These are phyloP conservation scores for Arrhopalites spinosus DNA, from an alignment of 2,888 invertebrate species.

Conservation along the genomic window DNA sequence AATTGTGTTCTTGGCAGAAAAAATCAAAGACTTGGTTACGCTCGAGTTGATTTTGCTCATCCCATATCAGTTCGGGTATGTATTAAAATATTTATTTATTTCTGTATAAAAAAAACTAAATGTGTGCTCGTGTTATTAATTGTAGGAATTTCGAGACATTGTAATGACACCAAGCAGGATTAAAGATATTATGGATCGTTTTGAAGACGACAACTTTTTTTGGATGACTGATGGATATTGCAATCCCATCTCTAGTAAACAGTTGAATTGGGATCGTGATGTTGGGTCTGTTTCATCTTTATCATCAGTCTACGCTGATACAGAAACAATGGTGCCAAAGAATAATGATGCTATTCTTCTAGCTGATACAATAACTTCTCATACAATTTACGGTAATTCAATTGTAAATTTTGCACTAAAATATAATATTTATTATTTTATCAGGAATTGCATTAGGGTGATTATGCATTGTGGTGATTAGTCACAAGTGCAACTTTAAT, in stretches of 20 bases:
- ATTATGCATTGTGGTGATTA: too few relatives aligned
- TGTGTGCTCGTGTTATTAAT: conserved; percentile 3
- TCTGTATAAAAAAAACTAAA: neutral
- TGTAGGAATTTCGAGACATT: conserved; percentile 17
- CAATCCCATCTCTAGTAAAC: neutral
- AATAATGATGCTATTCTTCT: neutral
- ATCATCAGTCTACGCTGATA: conserved; percentile 7
- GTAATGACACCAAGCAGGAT: conserved; percentile 17
- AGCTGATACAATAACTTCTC: neutral
- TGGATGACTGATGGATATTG: conserved; percentile 24
- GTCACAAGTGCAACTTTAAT: too few relatives aligned
- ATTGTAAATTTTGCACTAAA: neutral
- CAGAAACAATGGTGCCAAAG: neutral
- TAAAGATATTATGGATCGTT: neutral
- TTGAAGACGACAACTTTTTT: neutral
- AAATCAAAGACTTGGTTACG: neutral
- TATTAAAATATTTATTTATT: neutral
- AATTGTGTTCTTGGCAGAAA: too few relatives aligned
- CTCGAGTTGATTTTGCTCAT: conserved; percentile 24
- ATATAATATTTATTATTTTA: neutral
- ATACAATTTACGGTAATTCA: conserved; percentile 15
- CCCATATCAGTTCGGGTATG: conserved; percentile 28
- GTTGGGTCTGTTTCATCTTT: conserved; percentile 10
- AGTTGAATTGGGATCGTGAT: conserved; percentile 16
- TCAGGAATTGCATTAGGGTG: too few relatives aligned